Base-by-base conservation (phyloP, 2,888 invertebrate genomes). In the Temnothorax rugatulus region DNA sequence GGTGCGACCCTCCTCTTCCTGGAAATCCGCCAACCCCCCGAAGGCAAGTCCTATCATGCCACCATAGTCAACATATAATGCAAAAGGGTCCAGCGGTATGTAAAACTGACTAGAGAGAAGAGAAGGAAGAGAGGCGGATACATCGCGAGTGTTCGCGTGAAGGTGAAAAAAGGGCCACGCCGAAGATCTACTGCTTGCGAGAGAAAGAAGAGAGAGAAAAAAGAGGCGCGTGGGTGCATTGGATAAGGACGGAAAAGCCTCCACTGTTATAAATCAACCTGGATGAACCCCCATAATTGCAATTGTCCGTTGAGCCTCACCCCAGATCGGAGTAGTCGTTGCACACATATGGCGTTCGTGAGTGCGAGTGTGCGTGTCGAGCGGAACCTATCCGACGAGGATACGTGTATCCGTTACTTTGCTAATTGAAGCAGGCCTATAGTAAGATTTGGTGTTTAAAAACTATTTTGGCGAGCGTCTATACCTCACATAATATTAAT, bases 221-320 rank as follows among this genome's bases (percentile, higher is more conserved):
- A 82, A 59, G 44, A 52, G 63, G 75, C 63, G 87, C 90, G 91
- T 88, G 87, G 89, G 89, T 84, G 90, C 86, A 88, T 89, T 63
- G 73, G 86, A 83, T 82, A 88, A 88, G 87, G 84, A 88, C 79
- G 87, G 88, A 91, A 87, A 71, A 84, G 81, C 75, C 87, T 34
- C 79, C 75, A 86, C 87, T 89, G 90, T 91, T 92, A 92, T 92
- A 92, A 93, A 93, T 93, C 92, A 92, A 92, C 91, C 88, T 87
- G 88, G 90, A 83, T 87, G 85, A 87, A 88, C 90, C 87, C 86
- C 89, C 89, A 87, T 92, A 91, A 92, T 92, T 92, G 91, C 91
- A 89, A 92, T 92, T 90, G 92, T 91, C 91, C 91, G 87, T 89
- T 88, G 87, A 87, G 84, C 87, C 85, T 88, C 88, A 83, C 87